A percentile compares a stretch with the other conserved stretches of the same genome.
These are phyloP conservation scores for Peucedramus taeniatus DNA, from an alignment of 2,113 vertebrate species.

Conservation along the genomic window DNA sequence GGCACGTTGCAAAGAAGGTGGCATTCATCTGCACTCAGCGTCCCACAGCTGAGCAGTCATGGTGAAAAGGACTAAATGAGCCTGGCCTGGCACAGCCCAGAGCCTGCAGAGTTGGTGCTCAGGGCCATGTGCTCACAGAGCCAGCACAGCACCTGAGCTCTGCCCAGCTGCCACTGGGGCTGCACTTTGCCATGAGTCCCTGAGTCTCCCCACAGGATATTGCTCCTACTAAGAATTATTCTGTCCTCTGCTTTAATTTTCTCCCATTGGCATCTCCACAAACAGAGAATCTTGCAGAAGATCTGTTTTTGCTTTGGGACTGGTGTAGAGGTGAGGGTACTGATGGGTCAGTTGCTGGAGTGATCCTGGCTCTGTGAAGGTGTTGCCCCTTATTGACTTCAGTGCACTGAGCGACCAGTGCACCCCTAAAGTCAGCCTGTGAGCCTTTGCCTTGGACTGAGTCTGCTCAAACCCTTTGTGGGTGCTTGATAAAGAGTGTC, in stretches of 20 bases:
- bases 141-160: fast-evolving
- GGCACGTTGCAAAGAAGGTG: not conserved
- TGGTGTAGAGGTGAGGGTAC: not conserved
- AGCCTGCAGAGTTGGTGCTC: not conserved
- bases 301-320: not conserved
- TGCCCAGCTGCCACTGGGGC: fast-evolving
- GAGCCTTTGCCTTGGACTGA: not conserved
- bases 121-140: fast-evolving
- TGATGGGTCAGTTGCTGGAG: not conserved
- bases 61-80: not conserved
- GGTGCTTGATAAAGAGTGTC: not conserved
- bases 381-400: not conserved
- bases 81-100: not conserved
- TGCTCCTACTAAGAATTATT: not conserved
- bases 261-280: not conserved
- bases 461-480: not conserved
- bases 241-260: not conserved
- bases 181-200: fast-evolving
- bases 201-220: not conserved
- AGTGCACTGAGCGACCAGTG: not conserved
- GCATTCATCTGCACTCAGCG: fast-evolving
- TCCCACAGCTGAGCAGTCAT: not conserved
- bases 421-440: fast-evolving
- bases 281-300: not conserved
- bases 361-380: not conserved